A percentile compares a stretch with the other conserved stretches of the same genome.
Evolutionary conservation across 2,113 vertebrate species (phyloP).

Genomic region (Actenoides hombroni): DNA sequence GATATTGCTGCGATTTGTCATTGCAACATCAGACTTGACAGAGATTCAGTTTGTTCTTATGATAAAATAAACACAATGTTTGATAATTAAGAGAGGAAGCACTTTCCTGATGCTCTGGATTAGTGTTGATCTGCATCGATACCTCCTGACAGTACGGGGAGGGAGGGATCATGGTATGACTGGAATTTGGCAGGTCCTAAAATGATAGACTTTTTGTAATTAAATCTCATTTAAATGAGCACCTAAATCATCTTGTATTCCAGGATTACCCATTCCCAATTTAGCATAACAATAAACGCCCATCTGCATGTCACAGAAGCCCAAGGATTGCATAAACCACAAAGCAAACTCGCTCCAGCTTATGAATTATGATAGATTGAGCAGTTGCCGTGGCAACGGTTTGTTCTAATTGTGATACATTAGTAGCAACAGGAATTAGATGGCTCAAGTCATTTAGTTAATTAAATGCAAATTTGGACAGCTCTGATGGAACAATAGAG

Average conservation of each 20-base stretch:
- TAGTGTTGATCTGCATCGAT: not conserved
- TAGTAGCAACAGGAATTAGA: conserved; percentile 45
- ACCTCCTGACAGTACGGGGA: not conserved
- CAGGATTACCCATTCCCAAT: conserved; percentile 28
- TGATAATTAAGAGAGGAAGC: not conserved
- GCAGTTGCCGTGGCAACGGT: conserved; percentile 64
- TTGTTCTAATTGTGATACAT: conserved; percentile 72
- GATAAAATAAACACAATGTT: not conserved
- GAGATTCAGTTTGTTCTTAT: not conserved
- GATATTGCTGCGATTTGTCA: not conserved
- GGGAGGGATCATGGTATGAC: not conserved
- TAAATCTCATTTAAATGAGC: conserved; percentile 22
- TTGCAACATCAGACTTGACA: not conserved
- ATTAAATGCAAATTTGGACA: conserved; percentile 62
- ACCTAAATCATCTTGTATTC: not conserved
- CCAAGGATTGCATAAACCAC: not conserved
- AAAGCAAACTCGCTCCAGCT: not conserved
- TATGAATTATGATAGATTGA: not conserved
- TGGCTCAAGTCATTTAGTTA: conserved; percentile 60
- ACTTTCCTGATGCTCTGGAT: not conserved
- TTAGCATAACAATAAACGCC: not conserved
- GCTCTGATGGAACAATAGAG: conserved; percentile 14
- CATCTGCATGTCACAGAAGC: not conserved
- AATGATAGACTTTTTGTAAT: conserved; percentile 5
- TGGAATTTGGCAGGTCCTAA: not conserved